Base-by-base conservation (phyloP, 2,113 vertebrate genomes). In the Megatriorchis doriae region DNA sequence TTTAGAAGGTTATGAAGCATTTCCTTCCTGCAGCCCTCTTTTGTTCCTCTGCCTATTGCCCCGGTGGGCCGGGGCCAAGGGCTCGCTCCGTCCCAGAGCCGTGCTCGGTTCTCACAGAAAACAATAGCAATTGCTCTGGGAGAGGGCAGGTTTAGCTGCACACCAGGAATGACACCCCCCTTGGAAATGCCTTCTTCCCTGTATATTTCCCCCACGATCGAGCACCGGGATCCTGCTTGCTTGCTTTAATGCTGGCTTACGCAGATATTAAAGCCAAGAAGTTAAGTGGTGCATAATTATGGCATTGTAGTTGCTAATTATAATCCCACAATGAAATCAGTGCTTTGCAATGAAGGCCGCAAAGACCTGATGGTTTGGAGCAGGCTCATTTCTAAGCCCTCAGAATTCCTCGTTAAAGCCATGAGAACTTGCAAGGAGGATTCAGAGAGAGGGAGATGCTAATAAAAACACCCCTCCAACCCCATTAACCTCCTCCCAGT, bases 221-320 rank as follows among this genome's bases (percentile, higher is more conserved):
- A 80, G 92, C 95, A 29, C 91, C 40, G 10, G 95, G 91, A 85
- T 79, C 75, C 96, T 58, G 56, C 94, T 79, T 70, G 26, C 53
- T 67, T 20, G 32, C 94, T 93, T 73, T 25, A 75, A 42, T 26
- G 71, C 93, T 32, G 87, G 71, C 95, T 97, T 84, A 22, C 93
- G 10, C 72, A 42, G 95, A 90, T 97, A 96, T 92, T 73, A 87
- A 93, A 98, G 97, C 94, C 97, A 91, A 95, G 95, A 80, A 98
- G 94, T 96, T 95, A 97, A 97, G 95, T 85, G 72, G 83, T 80
- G 94, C 90, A 11, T 98, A 97, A 98, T 98, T 98, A 98, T 9
- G 94, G 97, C 97, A 89, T 93, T 97, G 97, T 83, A 94, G 88
- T 83, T 80, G 94, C 96, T 98, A 98, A 98, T 98, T 98, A 97